Evolutionary conservation across 2,797 vertebrate genomes (phyloP), one percentile per base, ranked within the genome.

Genomic region (Tragelaphus eurycerus): DNA sequence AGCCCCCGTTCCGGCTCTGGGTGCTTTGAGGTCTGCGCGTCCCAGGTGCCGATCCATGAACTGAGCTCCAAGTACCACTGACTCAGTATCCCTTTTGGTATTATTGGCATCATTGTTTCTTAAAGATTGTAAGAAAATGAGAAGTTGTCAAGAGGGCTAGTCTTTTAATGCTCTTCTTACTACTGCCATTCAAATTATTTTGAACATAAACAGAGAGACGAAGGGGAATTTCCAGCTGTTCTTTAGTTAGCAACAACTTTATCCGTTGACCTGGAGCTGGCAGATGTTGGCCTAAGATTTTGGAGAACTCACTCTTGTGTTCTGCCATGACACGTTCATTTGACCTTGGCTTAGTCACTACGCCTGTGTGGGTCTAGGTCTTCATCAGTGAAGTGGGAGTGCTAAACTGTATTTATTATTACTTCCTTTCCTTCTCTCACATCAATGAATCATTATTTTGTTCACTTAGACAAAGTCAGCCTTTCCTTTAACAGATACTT

Each of bases 11-110:
- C n/a, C n/a, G n/a, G n/a, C n/a, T n/a, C n/a, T n/a, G n/a, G n/a
- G n/a, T n/a, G n/a, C n/a, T n/a, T n/a, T n/a, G n/a, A n/a, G n/a
- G n/a, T n/a, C n/a, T n/a, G n/a, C n/a, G n/a, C n/a, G n/a, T n/a
- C n/a, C n/a, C n/a, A n/a, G n/a, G n/a, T n/a, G 1, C 14, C 0
- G 0, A 21, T 27, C 19, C 23, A 43, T 0, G 1, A 21, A n/a
- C 48, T 3, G 3, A 4, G 0, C 27, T 57, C 16, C 8, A 62
- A 67, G 12, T 4, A n/a, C 15, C 46, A 12, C 7, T 50, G 15
- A 7, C 8, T 38, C 16, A 12, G 74, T 10, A 4, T 34, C n/a
- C 11, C 4, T 50, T 19, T 4, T 31, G 38, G 11, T 86, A 29
- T 52, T 8, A 31, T 1, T 4, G 29, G 15, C 12, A 15, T 71